Evolutionary conservation across 2,888 invertebrate genomes (phyloP), one percentile per base, ranked within the genome.

Genomic region (Linyphia triangularis): DNA sequence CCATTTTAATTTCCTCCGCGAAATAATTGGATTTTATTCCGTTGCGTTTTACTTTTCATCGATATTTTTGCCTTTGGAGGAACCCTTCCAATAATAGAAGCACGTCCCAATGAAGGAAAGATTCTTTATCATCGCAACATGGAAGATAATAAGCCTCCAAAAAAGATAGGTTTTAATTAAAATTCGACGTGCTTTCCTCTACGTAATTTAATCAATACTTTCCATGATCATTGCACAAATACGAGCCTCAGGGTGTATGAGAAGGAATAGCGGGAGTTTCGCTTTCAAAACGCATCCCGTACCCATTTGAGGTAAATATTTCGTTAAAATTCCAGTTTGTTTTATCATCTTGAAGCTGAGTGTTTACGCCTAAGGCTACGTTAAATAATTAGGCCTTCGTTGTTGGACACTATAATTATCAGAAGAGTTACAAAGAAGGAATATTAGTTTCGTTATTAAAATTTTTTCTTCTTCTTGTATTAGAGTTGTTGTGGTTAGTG

Each of bases 251-350:
- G 43, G 77, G 73, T 24, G 26, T 57, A 65, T 1, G n/a, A 10
- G 26, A 67, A 79, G 24, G 78, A 30, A 67, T 51, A n/a, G 13
- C 43, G 7, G 59, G 19, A 63, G 9, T 43, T 43, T 82, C 30
- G 2, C 43, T 19, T 24, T 67, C 24, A 16, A 16, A 77, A 43
- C 5, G 67, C 22, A n/a, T n/a, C n/a, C n/a, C 28, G 24, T 67
- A 26, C 70, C 24, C 81, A 70, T 82, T 70, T 73, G 73, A 83
- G 73, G 83, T 84, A 84, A 84, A 84, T 75, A 84, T 75, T 84
- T 67, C 67, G 67, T 84, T 65, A 65, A 77, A 61, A 69, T 77
- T 77, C 77, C 59, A 19, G 43, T 73, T 63, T 69, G 51, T 81
- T 70, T 70, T 59, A 37, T 57, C 57, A 70, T 69, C 69, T 69